Evolutionary conservation across 2,888 invertebrate species (phyloP).

Genomic region (Volucella zonaria): DNA sequence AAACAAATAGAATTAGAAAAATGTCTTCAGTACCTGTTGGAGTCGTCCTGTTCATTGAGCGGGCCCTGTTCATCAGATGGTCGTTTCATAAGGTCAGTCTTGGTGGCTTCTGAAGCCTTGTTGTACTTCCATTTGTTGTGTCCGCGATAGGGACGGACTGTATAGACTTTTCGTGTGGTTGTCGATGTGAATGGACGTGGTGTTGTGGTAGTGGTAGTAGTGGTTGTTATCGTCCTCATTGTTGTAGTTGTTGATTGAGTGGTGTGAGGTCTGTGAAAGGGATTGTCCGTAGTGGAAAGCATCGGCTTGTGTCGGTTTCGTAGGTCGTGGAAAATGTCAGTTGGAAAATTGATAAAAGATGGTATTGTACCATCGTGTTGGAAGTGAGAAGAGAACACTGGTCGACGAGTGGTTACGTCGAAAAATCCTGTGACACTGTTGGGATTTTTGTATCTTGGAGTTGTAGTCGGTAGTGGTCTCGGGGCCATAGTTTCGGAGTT

Average conservation of each 20-base stretch:
- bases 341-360: conserved; percentile 81
- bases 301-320: conserved; percentile 77
- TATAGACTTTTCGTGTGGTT: conserved; percentile 80
- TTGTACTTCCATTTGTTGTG: conserved; percentile 83
- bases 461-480: conserved; percentile 75
- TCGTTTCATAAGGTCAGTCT: conserved; percentile 78
- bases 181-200: conserved; percentile 81
- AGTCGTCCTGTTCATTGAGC: conserved; percentile 68
- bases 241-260: conserved; percentile 46
- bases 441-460: conserved; percentile 54
- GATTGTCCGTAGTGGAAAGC: conserved; percentile 37
- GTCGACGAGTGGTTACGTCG: conserved; percentile 79
- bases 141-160: conserved; percentile 83
- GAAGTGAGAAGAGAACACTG: conserved; percentile 76
- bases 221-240: conserved; percentile 83
- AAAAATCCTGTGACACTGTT: conserved; percentile 78
- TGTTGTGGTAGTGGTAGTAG: conserved; percentile 73
- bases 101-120: conserved; percentile 80
- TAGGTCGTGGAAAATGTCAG: conserved; percentile 81
- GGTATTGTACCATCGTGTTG: conserved; percentile 78
- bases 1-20: conserved; percentile 49
- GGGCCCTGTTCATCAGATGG: conserved; percentile 73
- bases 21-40: conserved; percentile 63
- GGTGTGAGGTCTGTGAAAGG: conserved; percentile 54
- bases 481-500: conserved; percentile 84